phyloP scores from a whole-genome alignment of 2,113 vertebrate genomes.

The Malurus cyaneus region DNA sequence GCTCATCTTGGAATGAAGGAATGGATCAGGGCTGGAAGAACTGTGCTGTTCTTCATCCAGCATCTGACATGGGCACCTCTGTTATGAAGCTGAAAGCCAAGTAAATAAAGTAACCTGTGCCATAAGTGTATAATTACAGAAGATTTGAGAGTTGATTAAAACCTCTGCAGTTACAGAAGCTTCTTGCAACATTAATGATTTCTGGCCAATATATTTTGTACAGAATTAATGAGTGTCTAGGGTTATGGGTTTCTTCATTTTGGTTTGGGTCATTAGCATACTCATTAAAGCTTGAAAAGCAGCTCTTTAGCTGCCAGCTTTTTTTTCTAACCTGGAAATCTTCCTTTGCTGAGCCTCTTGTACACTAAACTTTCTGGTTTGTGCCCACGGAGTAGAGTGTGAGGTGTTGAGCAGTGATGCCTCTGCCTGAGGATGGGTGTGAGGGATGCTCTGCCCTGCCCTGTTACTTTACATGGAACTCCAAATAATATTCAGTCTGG shows the following conservation, averaged over 20 bases:
- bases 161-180: not conserved
- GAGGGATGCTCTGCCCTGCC: not conserved
- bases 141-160: conserved; percentile 50
- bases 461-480: not conserved
- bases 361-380: not conserved
- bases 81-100: not conserved
- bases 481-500: not conserved
- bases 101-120: conserved; percentile 25
- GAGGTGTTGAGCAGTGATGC: not conserved
- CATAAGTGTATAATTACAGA: conserved; percentile 10
- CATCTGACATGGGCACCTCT: not conserved
- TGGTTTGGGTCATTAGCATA: conserved; percentile 44
- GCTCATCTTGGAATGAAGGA: not conserved
- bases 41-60: not conserved
- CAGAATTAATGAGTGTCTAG: conserved; percentile 50
- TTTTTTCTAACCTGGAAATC: not conserved
- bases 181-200: conserved; percentile 18
- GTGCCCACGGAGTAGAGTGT: not conserved
- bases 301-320: not conserved
- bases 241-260: conserved; percentile 42
- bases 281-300: conserved; percentile 51
- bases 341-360: not conserved
- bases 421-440: not conserved
- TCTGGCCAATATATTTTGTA: conserved; percentile 41
- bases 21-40: not conserved